These are phyloP conservation scores for Tenthredo scrophulariae DNA, from an alignment of 2,888 invertebrate species.

Conservation along the genomic window DNA sequence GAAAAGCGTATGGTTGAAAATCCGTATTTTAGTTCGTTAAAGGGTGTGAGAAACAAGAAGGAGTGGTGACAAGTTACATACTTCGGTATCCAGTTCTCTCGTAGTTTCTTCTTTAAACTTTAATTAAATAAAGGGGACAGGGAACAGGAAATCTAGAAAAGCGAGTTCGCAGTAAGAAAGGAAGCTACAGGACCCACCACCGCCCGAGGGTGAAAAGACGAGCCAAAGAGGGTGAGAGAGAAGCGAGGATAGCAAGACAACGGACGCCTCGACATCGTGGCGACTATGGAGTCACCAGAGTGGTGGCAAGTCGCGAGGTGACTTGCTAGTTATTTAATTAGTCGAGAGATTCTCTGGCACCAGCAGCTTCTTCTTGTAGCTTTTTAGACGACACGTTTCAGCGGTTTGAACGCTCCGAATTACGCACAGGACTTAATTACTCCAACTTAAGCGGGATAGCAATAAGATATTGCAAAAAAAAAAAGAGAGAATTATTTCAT, in stretches of 20 bases:
- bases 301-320: slow-evolving; percentile 75
- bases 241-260: slow-evolving; percentile 59
- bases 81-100: slow-evolving; percentile 64
- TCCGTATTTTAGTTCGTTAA: background rate
- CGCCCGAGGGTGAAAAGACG: slow-evolving; percentile 26
- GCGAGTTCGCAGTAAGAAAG: slow-evolving; percentile 31
- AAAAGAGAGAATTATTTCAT: background rate
- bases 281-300: slow-evolving; percentile 48
- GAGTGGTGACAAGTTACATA: slow-evolving; percentile 69
- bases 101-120: slow-evolving; percentile 68
- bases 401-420: slow-evolving; percentile 27
- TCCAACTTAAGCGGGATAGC: background rate
- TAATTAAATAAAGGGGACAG: slow-evolving; percentile 72
- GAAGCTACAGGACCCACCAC: slow-evolving; percentile 17
- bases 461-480: slow-evolving; percentile 3
- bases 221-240: slow-evolving; percentile 24
- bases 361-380: slow-evolving; percentile 54
- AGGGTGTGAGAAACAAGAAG: slow-evolving; percentile 46
- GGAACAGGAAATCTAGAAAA: slow-evolving; percentile 32
- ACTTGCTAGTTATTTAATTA: slow-evolving; percentile 77
- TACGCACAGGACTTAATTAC: slow-evolving; percentile 32
- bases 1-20: slow-evolving; percentile 23
- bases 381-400: slow-evolving; percentile 26
- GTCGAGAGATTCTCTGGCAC: slow-evolving; percentile 71
- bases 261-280: slow-evolving; percentile 59